A percentile compares a stretch with the other conserved stretches of the same genome.
Evolutionary conservation across 2,113 vertebrate genomes (phyloP).

Genomic region (Dromaius novaehollandiae): DNA sequence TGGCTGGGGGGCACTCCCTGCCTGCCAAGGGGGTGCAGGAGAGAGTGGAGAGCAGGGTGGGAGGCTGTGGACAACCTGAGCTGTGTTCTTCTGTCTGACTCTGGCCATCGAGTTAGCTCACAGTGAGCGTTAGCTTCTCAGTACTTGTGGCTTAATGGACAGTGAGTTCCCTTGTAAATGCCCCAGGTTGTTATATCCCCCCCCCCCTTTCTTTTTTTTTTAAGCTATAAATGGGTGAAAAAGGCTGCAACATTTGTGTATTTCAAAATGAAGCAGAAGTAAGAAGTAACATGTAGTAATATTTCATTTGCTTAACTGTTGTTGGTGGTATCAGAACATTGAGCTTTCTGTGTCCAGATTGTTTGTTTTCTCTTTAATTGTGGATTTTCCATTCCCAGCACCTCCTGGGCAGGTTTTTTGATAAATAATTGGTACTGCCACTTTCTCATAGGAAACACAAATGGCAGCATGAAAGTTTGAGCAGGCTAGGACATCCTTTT

Average conservation of each 20-base stretch:
- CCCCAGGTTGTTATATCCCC: too few species aligned
- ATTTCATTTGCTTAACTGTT: not conserved
- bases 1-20: not conserved
- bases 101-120: not conserved
- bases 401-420: not conserved
- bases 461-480: too few species aligned
- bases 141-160: not conserved
- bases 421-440: not conserved
- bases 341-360: not conserved
- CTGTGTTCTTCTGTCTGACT: not conserved
- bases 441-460: not conserved
- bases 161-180: not conserved
- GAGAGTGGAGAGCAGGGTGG: accelerated
- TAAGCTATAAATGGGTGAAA: too few species aligned
- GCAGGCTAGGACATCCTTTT: too few species aligned
- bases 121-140: not conserved
- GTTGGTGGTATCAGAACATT: not conserved
- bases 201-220: too few species aligned
- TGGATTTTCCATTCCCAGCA: not conserved
- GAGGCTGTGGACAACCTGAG: not conserved
- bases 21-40: not conserved
- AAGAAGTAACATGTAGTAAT: not conserved
- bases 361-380: not conserved
- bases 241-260: not conserved
- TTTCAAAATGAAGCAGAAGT: not conserved